Conservation (phyloP, 2,797 vertebrate species). For the Micropoecilia bifurca region DNA sequence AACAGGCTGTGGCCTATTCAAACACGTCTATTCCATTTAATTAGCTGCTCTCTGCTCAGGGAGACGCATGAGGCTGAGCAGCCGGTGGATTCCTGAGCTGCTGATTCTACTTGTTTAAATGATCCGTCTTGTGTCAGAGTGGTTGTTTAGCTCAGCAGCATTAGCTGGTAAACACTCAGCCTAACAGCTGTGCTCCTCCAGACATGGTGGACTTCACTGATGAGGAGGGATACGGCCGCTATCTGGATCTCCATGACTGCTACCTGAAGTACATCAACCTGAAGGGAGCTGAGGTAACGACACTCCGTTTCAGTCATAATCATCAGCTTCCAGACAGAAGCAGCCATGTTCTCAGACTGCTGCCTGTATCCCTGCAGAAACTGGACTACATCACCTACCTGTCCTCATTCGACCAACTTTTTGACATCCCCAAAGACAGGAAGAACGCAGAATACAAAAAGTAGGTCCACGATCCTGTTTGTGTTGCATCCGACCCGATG, state of each 20-base stretch:
- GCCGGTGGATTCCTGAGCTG: background rate
- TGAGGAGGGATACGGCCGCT: slow-evolving; percentile 96
- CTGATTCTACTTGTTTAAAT: background rate
- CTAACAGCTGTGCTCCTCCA: slow-evolving; percentile 48
- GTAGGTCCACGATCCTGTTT: slow-evolving; percentile 67
- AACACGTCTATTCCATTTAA: too few relatives aligned
- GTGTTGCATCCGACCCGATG: background rate
- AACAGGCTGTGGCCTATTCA: too few relatives aligned
- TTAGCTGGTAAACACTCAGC: rapidly evolving
- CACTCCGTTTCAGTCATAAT: background rate
- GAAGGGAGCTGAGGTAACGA: slow-evolving; percentile 91
- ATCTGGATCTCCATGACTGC: slow-evolving; percentile 97
- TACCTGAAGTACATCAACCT: slow-evolving; percentile 97
- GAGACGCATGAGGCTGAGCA: background rate
- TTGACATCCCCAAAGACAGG: slow-evolving; percentile 96
- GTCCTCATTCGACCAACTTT: slow-evolving; percentile 96
- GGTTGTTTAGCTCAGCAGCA: background rate
- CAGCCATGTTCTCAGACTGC: background rate
- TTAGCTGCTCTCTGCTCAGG: background rate
- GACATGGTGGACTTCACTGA: slow-evolving; percentile 98
- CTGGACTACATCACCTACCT: slow-evolving; percentile 95
- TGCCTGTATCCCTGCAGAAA: slow-evolving; percentile 79
- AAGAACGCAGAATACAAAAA: slow-evolving; percentile 97
- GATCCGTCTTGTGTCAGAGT: background rate
- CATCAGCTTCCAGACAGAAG: background rate